phyloP scores from a whole-genome alignment of 2,797 vertebrate species.

The Cetoscarus ocellatus region DNA sequence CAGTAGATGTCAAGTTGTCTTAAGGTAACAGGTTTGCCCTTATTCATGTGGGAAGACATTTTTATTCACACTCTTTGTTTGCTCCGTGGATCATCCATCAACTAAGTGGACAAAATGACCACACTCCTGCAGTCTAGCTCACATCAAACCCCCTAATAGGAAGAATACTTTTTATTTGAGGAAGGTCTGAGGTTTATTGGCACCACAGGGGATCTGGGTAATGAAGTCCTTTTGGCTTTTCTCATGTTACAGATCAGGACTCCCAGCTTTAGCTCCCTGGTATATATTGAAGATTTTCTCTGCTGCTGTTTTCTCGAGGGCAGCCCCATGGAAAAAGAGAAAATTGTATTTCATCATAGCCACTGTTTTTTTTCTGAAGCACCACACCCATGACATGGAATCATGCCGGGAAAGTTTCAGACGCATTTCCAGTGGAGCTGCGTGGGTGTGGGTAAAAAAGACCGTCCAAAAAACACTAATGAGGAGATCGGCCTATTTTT shows the following conservation, averaged over 20 bases:
- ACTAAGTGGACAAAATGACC: not conserved
- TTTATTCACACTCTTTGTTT: too few relatives aligned
- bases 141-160: not conserved
- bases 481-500: constrained; percentile 27
- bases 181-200: not conserved
- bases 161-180: not conserved
- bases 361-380: constrained; percentile 38
- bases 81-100: too few relatives aligned
- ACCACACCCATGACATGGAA: constrained; percentile 69
- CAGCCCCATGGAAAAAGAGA: constrained; percentile 12
- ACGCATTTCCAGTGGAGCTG: constrained; percentile 55
- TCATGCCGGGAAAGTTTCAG: constrained; percentile 58
- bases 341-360: constrained; percentile 35
- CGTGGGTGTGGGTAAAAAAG: constrained; percentile 47
- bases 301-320: not conserved
- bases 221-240: constrained; percentile 2
- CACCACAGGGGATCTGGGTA: constrained; percentile 3
- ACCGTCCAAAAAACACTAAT: constrained; percentile 32
- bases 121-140: not conserved
- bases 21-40: too few relatives aligned
- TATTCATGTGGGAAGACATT: too few relatives aligned
- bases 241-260: not conserved
- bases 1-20: too few relatives aligned
- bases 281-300: not conserved
- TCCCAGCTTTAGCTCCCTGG: not conserved